A percentile compares a stretch with the other conserved stretches of the same genome.
phyloP scores from a whole-genome alignment of 2,888 invertebrate genomes.

The Oscheius sp. region DNA sequence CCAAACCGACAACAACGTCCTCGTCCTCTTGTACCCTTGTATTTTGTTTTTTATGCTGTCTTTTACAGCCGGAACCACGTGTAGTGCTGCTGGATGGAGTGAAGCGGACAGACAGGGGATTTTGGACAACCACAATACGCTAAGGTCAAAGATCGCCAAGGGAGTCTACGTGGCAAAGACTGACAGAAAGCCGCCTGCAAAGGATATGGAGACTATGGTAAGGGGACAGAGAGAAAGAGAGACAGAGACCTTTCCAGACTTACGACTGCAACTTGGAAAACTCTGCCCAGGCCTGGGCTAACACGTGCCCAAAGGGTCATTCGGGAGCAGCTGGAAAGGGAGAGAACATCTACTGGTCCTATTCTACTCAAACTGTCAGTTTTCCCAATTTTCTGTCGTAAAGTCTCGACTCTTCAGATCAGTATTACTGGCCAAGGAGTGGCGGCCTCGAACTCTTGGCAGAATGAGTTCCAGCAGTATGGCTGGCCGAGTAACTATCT shows the following conservation, averaged over 20 bases:
- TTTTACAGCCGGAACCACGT: background rate
- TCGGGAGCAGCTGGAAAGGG: background rate
- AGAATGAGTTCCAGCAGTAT: constrained; percentile 25
- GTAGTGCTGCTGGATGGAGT: background rate
- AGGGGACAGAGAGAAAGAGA: background rate
- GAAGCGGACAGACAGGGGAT: background rate
- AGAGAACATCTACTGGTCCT: background rate
- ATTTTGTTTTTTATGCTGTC: background rate
- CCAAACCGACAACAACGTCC: background rate
- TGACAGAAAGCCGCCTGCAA: background rate
- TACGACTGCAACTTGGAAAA: background rate
- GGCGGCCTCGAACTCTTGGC: constrained; percentile 21
- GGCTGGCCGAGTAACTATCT: constrained; percentile 23
- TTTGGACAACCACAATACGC: background rate
- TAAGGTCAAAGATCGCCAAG: background rate
- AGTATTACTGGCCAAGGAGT: background rate
- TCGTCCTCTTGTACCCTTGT: too few species aligned
- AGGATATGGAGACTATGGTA: background rate
- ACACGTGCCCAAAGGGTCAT: background rate
- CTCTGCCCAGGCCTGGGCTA: background rate
- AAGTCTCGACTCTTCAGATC: too few species aligned
- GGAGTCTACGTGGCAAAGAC: background rate
- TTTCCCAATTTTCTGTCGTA: background rate
- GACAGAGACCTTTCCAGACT: background rate
- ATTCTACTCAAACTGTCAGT: background rate